Evolutionary conservation across 2,113 vertebrate species (phyloP), one percentile per base, ranked within the genome.

Genomic region (Eurypyga helias): DNA sequence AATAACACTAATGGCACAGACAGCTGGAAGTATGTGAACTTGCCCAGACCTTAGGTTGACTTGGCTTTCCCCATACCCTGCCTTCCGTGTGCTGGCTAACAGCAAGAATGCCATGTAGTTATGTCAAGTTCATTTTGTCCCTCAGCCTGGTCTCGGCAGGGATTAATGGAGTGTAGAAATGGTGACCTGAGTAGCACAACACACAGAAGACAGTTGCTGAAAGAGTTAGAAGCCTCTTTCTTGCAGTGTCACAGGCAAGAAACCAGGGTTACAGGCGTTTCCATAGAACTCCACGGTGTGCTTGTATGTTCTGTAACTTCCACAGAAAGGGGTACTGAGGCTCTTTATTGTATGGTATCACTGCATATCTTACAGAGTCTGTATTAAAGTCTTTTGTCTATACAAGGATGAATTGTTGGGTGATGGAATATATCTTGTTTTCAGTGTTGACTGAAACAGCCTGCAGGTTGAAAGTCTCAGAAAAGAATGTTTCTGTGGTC

Each of bases 401-500:
- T 24, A 43, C 4, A n/a, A 31, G 33, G 69, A 34, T 55, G 67
- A 72, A 49, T 60, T 80, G 34, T 36, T 83, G 54, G 49, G 45
- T 60, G 58, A 60, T 5, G 3, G 78, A 77, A 73, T 17, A 19
- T 0, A 70, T 70, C 49, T 78, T 65, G 60, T 20, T 77, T 58
- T 17, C n/a, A 64, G 0, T 0, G 0, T 3, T 45, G 45, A 31
- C 67, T 76, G 28, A 49, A 87, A 43, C 31, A 60, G 67, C 28
- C 34, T 58, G 28, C 10, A 16, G 1, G 0, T 54, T 26, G 15
- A 13, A 8, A 60, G 14, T n/a, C 51, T 69, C 33, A 51, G 64
- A 33, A 29, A 46, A 17, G 38, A 15, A 17, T 15, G 17, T 72
- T 80, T 61, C 33, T 17, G 25, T 57, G 64, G n/a, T 58, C n/a